Conservation (phyloP, 2,888 invertebrate species). For the Rhagonycha lutea region DNA sequence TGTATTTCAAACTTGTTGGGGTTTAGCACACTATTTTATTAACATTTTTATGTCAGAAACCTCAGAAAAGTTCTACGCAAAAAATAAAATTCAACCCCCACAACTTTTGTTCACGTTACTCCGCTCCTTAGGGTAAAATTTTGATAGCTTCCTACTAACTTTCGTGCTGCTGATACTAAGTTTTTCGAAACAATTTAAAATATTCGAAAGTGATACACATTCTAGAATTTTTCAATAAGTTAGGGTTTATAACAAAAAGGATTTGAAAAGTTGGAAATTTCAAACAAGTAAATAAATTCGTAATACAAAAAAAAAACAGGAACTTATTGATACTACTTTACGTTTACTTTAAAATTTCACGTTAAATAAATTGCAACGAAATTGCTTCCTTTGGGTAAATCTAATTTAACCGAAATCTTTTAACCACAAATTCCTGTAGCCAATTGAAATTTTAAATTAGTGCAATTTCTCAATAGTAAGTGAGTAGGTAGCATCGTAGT, state of each 20-base stretch:
- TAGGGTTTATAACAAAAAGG: background rate
- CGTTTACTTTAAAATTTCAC: background rate
- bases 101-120: background rate
- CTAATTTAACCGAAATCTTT: background rate
- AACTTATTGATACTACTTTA: no score
- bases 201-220: background rate
- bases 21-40: background rate
- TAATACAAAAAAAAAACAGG: no score
- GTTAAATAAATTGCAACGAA: background rate
- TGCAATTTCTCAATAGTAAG: background rate
- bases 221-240: background rate
- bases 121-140: background rate
- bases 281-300: background rate
- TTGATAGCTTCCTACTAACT: conserved; percentile 1
- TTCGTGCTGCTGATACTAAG: background rate
- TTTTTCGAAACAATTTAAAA: conserved; percentile 3
- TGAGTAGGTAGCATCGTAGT: background rate
- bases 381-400: background rate
- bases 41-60: background rate
- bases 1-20: background rate
- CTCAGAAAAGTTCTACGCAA: background rate
- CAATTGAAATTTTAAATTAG: background rate
- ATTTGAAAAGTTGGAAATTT: background rate
- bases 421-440: background rate
- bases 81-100: background rate